Conservation (phyloP, 2,888 invertebrate species). For the Catocala fraxini region DNA sequence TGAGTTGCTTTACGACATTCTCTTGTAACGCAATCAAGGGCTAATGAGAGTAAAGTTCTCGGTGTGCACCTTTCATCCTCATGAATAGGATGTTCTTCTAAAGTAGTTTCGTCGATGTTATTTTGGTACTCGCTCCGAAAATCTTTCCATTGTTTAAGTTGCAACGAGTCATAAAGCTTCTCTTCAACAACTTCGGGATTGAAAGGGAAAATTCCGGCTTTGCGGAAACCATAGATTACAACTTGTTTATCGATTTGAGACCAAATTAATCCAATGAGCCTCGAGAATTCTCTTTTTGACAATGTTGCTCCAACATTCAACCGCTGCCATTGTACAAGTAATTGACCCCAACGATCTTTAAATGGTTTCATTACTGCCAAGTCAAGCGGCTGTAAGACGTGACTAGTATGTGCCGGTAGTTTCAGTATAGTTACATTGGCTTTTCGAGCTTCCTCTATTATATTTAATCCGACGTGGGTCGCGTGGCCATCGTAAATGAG, state of each 20-base stretch:
- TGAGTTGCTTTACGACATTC: too few species aligned
- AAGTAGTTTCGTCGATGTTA: too few species aligned
- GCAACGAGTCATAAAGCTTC: conserved; percentile 29
- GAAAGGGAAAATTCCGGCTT: conserved; percentile 49
- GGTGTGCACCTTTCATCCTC: conserved; percentile 1
- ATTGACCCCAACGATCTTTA: conserved; percentile 45
- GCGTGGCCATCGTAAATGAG: conserved; percentile 46
- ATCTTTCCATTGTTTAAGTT: conserved; percentile 28
- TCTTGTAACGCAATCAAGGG: not conserved
- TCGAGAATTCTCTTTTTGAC: conserved; percentile 44
- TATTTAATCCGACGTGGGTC: conserved; percentile 42
- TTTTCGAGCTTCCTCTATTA: conserved; percentile 31
- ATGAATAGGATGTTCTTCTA: too few species aligned
- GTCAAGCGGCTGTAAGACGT: conserved; percentile 43
- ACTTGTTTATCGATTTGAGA: conserved; percentile 32
- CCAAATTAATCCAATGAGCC: conserved; percentile 45
- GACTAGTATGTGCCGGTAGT: conserved; percentile 42
- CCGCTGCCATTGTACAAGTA: conserved; percentile 43
- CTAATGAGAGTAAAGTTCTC: conserved; percentile 7
- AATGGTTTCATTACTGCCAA: conserved; percentile 44
- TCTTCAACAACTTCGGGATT: conserved; percentile 31
- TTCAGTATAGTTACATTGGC: conserved; percentile 31
- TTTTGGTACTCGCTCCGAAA: too few species aligned
- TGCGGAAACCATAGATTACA: conserved; percentile 46
- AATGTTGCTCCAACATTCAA: conserved; percentile 27